Conservation (phyloP, 1,140 invertebrate species). For the Drosophila watanabei region DNA sequence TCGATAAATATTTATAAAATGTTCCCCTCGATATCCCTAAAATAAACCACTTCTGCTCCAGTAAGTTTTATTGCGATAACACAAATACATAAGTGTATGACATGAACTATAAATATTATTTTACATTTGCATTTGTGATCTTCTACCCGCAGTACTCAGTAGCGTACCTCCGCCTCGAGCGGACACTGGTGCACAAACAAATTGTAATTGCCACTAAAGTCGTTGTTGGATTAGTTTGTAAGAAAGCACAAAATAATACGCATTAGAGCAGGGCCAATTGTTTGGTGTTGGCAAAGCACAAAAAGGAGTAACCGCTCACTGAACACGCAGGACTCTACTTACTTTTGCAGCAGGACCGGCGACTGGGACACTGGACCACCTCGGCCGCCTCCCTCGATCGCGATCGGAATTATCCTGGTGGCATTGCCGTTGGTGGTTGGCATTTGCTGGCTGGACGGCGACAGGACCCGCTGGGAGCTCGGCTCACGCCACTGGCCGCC, state of each 20-base stretch:
- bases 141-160: conserved; percentile 52
- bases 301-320: conserved; percentile 21
- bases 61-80: conserved; percentile 11
- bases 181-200: conserved; percentile 84
- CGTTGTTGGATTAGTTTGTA: conserved; percentile 45
- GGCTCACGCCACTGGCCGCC: conserved; percentile 25
- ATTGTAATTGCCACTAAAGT: conserved; percentile 81
- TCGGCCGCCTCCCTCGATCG: conserved; percentile 72
- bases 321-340: conserved; percentile 42
- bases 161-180: conserved; percentile 84
- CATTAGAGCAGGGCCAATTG: conserved; percentile 66
- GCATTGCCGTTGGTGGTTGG: conserved; percentile 57
- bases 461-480: conserved; percentile 57
- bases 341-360: conserved; percentile 83
- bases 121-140: conserved; percentile 1
- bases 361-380: conserved; percentile 78
- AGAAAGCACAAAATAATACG: conserved; percentile 73
- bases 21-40: too few relatives aligned
- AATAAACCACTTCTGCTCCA: neutral
- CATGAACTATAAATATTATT: conserved; percentile 12
- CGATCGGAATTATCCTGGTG: conserved; percentile 79
- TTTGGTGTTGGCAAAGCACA: conserved; percentile 67
- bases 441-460: conserved; percentile 42
- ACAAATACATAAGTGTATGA: conserved; percentile 19
- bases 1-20: too few relatives aligned